Conservation (phyloP, 2,113 vertebrate genomes). For the Thomomys bottae region DNA sequence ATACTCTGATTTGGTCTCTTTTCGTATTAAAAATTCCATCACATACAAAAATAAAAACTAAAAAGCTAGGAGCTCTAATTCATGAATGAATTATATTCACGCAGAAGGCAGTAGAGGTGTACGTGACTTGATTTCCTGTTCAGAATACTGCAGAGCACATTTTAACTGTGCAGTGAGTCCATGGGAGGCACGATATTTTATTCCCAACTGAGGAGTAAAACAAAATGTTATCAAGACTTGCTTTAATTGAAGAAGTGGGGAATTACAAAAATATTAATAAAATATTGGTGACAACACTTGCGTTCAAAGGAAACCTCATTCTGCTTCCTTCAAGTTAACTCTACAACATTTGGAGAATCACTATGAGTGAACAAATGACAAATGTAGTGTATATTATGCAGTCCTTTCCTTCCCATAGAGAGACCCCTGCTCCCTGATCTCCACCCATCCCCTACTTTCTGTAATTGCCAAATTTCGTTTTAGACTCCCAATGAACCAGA, state of each 20-base stretch:
- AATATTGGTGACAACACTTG: slow-evolving; percentile 23
- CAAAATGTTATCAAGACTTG: slow-evolving; percentile 68
- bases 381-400: neutral
- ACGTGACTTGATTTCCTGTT: slow-evolving; percentile 74
- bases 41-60: slow-evolving; percentile 19
- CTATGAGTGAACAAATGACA: neutral
- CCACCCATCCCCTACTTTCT: neutral
- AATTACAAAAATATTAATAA: slow-evolving; percentile 67
- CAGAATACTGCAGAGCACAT: slow-evolving; percentile 4
- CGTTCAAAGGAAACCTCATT: slow-evolving; percentile 50
- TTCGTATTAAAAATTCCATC: slow-evolving; percentile 81
- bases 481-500: slow-evolving; percentile 74
- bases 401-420: neutral
- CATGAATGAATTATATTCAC: slow-evolving; percentile 76
- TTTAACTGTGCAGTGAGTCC: neutral
- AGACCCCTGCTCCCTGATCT: neutral
- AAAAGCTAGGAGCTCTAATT: slow-evolving; percentile 67
- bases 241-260: slow-evolving; percentile 72
- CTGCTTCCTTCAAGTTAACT: slow-evolving; percentile 50
- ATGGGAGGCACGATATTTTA: slow-evolving; percentile 59
- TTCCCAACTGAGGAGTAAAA: slow-evolving; percentile 25
- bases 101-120: slow-evolving; percentile 54
- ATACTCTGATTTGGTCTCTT: slow-evolving; percentile 63
- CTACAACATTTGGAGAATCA: slow-evolving; percentile 42
- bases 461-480: slow-evolving; percentile 56